phyloP scores from a whole-genome alignment of 2,888 invertebrate genomes.

The Plusia festucae region DNA sequence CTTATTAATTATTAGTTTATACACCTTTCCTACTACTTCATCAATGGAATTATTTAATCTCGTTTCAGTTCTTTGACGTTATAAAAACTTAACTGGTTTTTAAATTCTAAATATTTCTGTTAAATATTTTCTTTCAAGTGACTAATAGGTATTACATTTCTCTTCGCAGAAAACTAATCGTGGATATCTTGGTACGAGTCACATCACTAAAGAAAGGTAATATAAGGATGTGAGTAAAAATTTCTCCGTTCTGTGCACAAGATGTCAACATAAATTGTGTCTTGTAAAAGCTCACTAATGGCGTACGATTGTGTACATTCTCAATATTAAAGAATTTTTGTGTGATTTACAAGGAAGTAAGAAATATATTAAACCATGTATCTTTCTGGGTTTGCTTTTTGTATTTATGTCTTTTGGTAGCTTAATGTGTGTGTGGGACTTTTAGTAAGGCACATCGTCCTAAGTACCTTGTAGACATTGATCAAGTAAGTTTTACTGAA shows the following conservation, averaged over 20 bases:
- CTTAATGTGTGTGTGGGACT: not conserved
- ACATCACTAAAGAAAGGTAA: conserved; percentile 72
- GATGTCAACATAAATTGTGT: conserved; percentile 83
- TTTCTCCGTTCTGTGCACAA: conserved; percentile 76
- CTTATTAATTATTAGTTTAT: too few relatives aligned
- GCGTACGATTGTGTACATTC: conserved; percentile 72
- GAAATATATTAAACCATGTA: conserved; percentile 38
- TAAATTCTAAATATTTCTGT: too few relatives aligned
- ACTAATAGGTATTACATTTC: too few relatives aligned
- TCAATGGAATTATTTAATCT: too few relatives aligned
- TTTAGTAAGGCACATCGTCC: not conserved
- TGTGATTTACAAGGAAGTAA: conserved; percentile 50
- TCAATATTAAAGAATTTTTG: conserved; percentile 71
- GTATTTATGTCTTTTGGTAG: not conserved
- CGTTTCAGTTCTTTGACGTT: too few relatives aligned
- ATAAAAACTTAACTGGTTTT: too few relatives aligned
- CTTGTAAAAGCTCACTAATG: conserved; percentile 84
- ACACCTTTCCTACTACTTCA: too few relatives aligned
- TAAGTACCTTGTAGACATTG: too few relatives aligned
- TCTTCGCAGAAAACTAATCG: not conserved
- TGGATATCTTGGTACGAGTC: not conserved
- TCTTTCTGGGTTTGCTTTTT: not conserved
- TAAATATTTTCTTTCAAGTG: too few relatives aligned
- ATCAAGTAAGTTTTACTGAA: too few relatives aligned
- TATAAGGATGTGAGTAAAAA: conserved; percentile 83